Evolutionary conservation across 1,140 invertebrate species (phyloP).

Genomic region (Ericerus pela): DNA sequence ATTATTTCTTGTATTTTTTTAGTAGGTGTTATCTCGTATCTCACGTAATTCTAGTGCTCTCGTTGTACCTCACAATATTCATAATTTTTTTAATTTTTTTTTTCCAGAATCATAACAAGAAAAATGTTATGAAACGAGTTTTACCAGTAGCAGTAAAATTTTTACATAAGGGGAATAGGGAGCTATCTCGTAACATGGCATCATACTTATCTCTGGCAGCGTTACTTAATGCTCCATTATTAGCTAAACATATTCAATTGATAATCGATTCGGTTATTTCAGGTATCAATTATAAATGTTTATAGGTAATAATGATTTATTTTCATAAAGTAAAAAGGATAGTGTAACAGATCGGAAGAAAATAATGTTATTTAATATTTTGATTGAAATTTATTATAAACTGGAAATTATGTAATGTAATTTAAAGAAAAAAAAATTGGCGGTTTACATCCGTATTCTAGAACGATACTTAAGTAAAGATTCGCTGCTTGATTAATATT

Average conservation of each 20-base stretch:
- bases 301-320: background rate
- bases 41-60: background rate
- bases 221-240: conserved; percentile 69
- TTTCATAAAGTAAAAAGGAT: background rate
- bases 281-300: conserved; percentile 35
- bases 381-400: no score
- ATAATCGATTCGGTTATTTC: conserved; percentile 79
- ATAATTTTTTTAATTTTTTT: conserved; percentile 19
- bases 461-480: no score
- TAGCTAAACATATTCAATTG: conserved; percentile 71
- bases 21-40: conserved; percentile 37
- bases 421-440: no score
- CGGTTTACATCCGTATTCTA: no score
- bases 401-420: no score
- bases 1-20: conserved; percentile 85
- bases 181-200: conserved; percentile 74
- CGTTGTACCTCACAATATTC: background rate
- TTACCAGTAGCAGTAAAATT: conserved; percentile 83
- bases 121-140: conserved; percentile 72
- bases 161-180: conserved; percentile 73
- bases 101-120: conserved; percentile 70
- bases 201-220: conserved; percentile 84
- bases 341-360: no score
- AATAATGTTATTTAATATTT: no score
- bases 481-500: no score